phyloP scores from a whole-genome alignment of 2,113 vertebrate genomes.

The Telmatochromis sp. region DNA sequence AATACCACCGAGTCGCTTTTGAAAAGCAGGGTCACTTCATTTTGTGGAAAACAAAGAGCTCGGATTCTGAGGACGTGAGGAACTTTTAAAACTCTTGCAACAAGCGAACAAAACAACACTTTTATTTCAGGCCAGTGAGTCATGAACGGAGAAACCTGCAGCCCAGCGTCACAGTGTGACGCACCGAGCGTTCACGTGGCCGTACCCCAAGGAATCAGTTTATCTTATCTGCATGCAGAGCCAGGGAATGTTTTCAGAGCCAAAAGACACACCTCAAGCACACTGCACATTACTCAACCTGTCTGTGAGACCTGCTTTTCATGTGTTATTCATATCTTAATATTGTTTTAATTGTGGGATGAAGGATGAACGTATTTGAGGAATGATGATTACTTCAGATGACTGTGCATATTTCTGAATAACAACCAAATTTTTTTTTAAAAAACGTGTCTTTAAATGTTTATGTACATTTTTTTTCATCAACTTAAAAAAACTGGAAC shows the following conservation, averaged over 20 bases:
- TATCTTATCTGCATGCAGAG: conserved; percentile 26
- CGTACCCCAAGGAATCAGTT: not conserved
- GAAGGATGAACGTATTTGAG: not conserved
- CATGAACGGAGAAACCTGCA: not conserved
- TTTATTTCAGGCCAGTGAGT: not conserved
- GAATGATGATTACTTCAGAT: not conserved
- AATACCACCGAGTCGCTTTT: not conserved
- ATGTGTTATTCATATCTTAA: not conserved
- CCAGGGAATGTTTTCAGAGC: not conserved
- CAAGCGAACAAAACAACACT: not conserved
- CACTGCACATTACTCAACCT: not conserved
- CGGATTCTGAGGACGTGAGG: not conserved
- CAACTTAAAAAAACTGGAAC: not conserved
- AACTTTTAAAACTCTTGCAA: not conserved
- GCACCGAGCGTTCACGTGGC: not conserved
- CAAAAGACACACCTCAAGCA: not conserved
- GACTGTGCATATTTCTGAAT: not conserved
- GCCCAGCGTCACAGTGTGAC: not conserved
- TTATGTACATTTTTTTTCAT: not conserved
- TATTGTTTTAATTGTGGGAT: not conserved
- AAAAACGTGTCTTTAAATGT: not conserved
- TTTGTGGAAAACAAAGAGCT: not conserved
- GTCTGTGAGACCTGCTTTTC: not conserved
- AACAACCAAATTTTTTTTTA: not conserved
- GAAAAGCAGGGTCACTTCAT: not conserved